phyloP scores from a whole-genome alignment of 1,140 invertebrate species.

The Drosophila athabasca region DNA sequence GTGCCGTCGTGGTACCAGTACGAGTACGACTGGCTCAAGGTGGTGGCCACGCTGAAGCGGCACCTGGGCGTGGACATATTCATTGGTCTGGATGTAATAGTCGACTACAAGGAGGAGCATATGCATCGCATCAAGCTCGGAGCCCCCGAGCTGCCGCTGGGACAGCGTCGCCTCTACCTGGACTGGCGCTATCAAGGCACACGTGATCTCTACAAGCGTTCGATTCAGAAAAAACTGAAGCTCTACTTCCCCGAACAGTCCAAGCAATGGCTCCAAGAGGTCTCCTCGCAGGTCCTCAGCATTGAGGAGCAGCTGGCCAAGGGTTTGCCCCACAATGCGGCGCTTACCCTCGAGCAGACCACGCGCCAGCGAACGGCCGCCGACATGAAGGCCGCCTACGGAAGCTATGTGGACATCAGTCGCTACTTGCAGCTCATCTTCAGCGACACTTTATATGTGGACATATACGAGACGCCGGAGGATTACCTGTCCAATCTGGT shows the following conservation, averaged over 20 bases:
- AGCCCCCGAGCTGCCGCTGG: slow-evolving; percentile 62
- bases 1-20: slow-evolving; percentile 68
- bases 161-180: slow-evolving; percentile 53
- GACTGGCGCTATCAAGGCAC: slow-evolving; percentile 27
- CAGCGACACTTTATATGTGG: slow-evolving; percentile 59
- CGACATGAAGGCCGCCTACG: slow-evolving; percentile 72
- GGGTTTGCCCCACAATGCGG: slow-evolving; percentile 63
- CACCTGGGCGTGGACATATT: slow-evolving; percentile 71
- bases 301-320: slow-evolving; percentile 72
- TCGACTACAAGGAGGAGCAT: slow-evolving; percentile 68
- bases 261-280: slow-evolving; percentile 55
- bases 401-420: slow-evolving; percentile 70
- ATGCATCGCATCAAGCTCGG: slow-evolving; percentile 73
- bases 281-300: slow-evolving; percentile 60
- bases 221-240: slow-evolving; percentile 54
- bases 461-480: slow-evolving; percentile 72
- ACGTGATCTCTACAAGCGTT: slow-evolving; percentile 46
- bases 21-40: slow-evolving; percentile 75
- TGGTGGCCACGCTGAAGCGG: slow-evolving; percentile 60
- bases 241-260: slow-evolving; percentile 67
- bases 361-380: slow-evolving; percentile 61
- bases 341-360: slow-evolving; percentile 65
- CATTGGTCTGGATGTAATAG: slow-evolving; percentile 67
- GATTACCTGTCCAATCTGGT: slow-evolving; percentile 84
- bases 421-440: slow-evolving; percentile 71